Evolutionary conservation across 2,113 vertebrate species (phyloP).

Genomic region (Ahaetulla prasina): DNA sequence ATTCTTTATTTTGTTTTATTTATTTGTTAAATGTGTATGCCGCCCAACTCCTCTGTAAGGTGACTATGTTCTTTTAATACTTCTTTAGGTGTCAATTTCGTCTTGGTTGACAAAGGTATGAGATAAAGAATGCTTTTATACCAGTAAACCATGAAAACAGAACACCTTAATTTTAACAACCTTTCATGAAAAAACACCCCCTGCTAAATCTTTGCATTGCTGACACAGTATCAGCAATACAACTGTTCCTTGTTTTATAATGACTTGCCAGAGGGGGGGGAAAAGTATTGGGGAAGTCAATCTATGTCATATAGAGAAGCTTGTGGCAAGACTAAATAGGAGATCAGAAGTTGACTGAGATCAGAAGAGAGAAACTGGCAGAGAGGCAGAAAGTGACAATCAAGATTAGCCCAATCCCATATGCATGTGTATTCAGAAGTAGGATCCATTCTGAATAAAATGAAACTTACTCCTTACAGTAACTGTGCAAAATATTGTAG

Average conservation of each 20-base stretch:
- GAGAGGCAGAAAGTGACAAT: slow-evolving; percentile 39
- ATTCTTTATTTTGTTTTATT: slow-evolving; percentile 44
- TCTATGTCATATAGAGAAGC: slow-evolving; percentile 63
- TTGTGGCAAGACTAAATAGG: slow-evolving; percentile 47
- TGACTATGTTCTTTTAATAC: slow-evolving; percentile 46
- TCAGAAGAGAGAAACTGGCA: slow-evolving; percentile 54
- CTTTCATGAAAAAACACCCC: slow-evolving; percentile 56
- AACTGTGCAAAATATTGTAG: neutral
- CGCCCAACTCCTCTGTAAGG: neutral
- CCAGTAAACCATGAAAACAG: slow-evolving; percentile 52
- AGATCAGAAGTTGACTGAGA: slow-evolving; percentile 58
- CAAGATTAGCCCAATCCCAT: neutral
- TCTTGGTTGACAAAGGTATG: slow-evolving; percentile 33
- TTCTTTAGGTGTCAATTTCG: slow-evolving; percentile 54
- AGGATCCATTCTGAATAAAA: neutral
- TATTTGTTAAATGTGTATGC: neutral
- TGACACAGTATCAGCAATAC: slow-evolving; percentile 56
- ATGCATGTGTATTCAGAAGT: neutral
- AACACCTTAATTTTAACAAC: slow-evolving; percentile 60
- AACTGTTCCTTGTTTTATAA: slow-evolving; percentile 63
- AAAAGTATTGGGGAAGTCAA: slow-evolving; percentile 53
- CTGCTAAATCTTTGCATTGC: slow-evolving; percentile 54
- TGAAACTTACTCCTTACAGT: neutral
- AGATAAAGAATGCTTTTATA: slow-evolving; percentile 44
- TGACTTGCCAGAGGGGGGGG: slow-evolving; percentile 57